Conservation (phyloP, 2,113 vertebrate genomes). For the Serilophus lunatus region DNA sequence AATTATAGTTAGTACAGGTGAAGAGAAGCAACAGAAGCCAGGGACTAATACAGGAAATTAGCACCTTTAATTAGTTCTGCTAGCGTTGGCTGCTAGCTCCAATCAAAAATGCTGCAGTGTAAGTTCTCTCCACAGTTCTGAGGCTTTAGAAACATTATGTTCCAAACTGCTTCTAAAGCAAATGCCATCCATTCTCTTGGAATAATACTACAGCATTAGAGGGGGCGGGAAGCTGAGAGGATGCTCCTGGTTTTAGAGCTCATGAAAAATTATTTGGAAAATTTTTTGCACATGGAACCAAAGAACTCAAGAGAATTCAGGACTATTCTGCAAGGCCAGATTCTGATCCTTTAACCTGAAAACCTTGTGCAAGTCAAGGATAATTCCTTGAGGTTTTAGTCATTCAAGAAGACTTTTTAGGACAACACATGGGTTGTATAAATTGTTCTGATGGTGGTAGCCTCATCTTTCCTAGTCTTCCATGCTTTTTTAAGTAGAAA, state of each 20-base stretch:
- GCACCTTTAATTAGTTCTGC: constrained; percentile 29
- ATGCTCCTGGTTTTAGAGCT: background rate
- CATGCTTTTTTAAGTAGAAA: background rate
- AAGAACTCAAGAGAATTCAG: background rate
- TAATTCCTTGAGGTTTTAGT: background rate
- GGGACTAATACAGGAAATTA: constrained; percentile 43
- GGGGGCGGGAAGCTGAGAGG: background rate
- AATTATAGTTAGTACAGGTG: constrained; percentile 28
- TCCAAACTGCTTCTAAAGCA: background rate
- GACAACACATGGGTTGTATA: background rate
- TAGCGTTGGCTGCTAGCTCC: background rate
- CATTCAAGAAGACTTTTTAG: background rate
- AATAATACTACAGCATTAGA: background rate
- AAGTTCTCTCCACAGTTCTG: background rate
- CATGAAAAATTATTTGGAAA: background rate
- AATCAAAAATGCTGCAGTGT: background rate
- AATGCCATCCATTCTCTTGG: background rate
- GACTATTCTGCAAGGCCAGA: background rate
- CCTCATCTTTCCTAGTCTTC: background rate
- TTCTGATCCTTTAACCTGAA: background rate
- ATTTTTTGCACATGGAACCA: background rate
- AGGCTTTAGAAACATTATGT: background rate
- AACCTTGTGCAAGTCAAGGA: background rate
- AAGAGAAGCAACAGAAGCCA: constrained; percentile 33
- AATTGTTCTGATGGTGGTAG: background rate